Evolutionary conservation across 2,113 vertebrate genomes (phyloP).

Genomic region (Willisornis vidua): DNA sequence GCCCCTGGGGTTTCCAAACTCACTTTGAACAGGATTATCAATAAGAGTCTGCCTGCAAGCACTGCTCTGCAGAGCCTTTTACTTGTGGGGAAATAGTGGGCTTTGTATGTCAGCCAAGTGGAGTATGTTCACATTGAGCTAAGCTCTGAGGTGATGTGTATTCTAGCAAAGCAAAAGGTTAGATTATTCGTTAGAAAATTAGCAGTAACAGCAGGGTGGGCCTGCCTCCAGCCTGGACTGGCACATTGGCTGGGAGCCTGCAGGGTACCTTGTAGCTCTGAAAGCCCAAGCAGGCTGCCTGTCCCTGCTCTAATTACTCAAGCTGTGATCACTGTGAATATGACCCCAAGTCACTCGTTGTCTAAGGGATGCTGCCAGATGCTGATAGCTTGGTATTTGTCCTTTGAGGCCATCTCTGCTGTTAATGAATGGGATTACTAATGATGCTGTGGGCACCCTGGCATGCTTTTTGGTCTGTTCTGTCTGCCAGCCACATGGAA

Average conservation of each 20-base stretch:
- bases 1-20: not conserved
- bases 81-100: not conserved
- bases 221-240: constrained; percentile 34
- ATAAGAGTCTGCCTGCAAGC: not conserved
- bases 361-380: constrained; percentile 42
- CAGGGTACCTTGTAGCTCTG: constrained; percentile 4
- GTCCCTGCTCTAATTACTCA: constrained; percentile 47
- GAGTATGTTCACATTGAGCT: not conserved
- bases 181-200: constrained; percentile 46
- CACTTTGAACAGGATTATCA: not conserved
- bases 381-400: constrained; percentile 10
- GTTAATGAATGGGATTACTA: constrained; percentile 19
- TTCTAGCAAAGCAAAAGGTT: constrained; percentile 45
- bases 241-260: not conserved
- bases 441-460: not conserved
- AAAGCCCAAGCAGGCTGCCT: constrained; percentile 26
- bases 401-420: constrained; percentile 9
- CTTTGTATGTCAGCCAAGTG: not conserved
- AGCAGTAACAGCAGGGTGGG: constrained; percentile 31
- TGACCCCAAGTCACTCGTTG: not conserved
- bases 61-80: not conserved
- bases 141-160: not conserved
- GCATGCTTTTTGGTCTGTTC: not conserved
- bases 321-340: constrained; percentile 13
- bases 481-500: not conserved